phyloP scores from a whole-genome alignment of 1,140 invertebrate genomes.

The Penaeus chinensis region DNA sequence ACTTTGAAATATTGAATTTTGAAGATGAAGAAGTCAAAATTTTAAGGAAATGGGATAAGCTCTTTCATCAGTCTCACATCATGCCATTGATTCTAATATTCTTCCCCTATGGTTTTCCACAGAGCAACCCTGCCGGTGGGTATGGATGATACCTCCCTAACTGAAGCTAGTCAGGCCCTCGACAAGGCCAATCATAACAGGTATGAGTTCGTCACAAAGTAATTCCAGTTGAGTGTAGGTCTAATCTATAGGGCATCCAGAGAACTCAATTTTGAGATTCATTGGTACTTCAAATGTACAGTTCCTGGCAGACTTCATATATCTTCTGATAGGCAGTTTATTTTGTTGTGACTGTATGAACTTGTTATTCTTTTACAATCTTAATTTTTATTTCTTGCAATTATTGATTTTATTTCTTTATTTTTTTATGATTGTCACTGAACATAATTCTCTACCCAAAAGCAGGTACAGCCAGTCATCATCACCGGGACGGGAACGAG shows the following conservation, averaged over 20 bases:
- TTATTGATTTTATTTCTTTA: background rate
- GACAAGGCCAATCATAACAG: slow-evolving; percentile 73
- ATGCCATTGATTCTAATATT: background rate
- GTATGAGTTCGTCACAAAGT: slow-evolving; percentile 21
- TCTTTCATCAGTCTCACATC: too few species aligned
- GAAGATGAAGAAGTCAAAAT: too few species aligned
- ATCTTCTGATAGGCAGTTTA: too few species aligned
- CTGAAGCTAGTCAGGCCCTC: slow-evolving; percentile 69
- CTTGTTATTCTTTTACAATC: too few species aligned
- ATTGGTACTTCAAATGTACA: too few species aligned
- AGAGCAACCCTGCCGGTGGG: slow-evolving; percentile 84
- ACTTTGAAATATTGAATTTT: background rate
- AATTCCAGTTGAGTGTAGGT: too few species aligned
- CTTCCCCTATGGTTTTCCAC: slow-evolving; percentile 5
- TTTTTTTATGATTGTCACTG: background rate
- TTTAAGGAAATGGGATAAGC: too few species aligned
- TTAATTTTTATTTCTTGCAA: background rate
- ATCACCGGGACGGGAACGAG: slow-evolving; percentile 48
- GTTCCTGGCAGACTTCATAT: too few species aligned
- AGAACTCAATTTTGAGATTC: too few species aligned
- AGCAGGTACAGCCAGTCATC: slow-evolving; percentile 48
- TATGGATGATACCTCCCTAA: slow-evolving; percentile 71
- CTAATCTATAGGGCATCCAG: too few species aligned
- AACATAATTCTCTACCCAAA: slow-evolving; percentile 3
- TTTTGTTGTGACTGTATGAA: too few species aligned